Conservation (phyloP, 1,140 invertebrate genomes). For the Drosophila quadrilineata region DNA sequence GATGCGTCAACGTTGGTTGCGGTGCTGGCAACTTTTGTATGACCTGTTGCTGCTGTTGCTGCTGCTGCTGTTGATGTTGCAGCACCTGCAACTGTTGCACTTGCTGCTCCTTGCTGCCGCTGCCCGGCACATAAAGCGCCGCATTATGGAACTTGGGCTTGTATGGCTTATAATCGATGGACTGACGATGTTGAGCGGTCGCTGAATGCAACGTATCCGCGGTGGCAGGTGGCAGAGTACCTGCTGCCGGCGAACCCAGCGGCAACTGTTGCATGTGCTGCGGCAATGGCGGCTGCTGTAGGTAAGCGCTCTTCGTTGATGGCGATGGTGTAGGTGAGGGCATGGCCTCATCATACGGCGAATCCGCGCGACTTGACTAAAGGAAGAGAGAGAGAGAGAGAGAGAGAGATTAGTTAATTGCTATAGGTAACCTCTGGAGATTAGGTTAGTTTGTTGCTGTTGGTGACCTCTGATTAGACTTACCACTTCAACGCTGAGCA, state of each 20-base stretch:
- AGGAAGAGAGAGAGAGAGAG: background rate
- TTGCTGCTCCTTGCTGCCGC: constrained; percentile 54
- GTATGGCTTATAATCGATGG: constrained; percentile 82
- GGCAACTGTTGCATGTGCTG: constrained; percentile 71
- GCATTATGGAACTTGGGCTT: constrained; percentile 91
- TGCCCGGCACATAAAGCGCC: constrained; percentile 82
- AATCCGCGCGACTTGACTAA: constrained; percentile 70
- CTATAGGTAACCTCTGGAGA: background rate
- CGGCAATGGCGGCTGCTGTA: constrained; percentile 55
- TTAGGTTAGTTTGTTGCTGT: background rate
- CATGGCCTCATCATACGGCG: constrained; percentile 68
- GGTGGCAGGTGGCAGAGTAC: constrained; percentile 67
- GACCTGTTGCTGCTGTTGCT: constrained; percentile 32
- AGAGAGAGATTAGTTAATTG: background rate
- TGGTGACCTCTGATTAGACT: background rate
- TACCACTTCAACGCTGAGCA: constrained; percentile 57
- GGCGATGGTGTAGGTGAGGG: constrained; percentile 64
- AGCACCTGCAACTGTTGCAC: constrained; percentile 33
- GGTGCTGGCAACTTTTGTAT: constrained; percentile 50
- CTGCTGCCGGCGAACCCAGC: constrained; percentile 70
- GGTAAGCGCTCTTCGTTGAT: constrained; percentile 65
- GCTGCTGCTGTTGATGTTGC: constrained; percentile 40
- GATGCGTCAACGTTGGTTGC: constrained; percentile 52
- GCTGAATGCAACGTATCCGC: constrained; percentile 52
- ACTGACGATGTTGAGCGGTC: constrained; percentile 56